Percentiles rank a stretch among this genome's conserved stretches.
phyloP scores from a whole-genome alignment of 1,140 invertebrate genomes.

The Apis dorsata region DNA sequence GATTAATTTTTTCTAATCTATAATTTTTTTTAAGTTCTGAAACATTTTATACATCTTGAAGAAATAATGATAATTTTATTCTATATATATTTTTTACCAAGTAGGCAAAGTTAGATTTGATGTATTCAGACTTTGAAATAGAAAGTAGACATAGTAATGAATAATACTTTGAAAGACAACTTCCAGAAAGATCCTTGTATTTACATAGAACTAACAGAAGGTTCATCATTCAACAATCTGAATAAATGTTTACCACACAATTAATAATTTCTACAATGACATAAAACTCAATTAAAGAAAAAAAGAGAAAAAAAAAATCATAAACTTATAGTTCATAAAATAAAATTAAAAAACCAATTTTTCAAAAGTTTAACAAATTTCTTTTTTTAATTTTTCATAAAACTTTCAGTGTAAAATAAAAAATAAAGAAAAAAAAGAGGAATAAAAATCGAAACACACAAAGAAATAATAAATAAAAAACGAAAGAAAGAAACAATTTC shows the following conservation, averaged over 20 bases:
- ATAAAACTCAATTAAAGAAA: background rate
- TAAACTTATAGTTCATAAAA: background rate
- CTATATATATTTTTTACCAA: background rate
- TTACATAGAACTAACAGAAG: constrained; percentile 27
- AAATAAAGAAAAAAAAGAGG: too few species aligned
- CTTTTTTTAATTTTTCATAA: too few species aligned
- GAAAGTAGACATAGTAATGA: constrained; percentile 23
- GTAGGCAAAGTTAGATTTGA: background rate
- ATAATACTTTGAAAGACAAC: constrained; percentile 5
- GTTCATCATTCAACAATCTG: background rate
- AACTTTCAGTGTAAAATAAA: too few species aligned
- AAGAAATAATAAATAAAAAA: background rate
- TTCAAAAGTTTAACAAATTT: background rate
- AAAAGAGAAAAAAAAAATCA: background rate
- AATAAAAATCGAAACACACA: background rate
- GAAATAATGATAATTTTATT: background rate
- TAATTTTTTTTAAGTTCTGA: background rate
- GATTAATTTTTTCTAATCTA: too few species aligned
- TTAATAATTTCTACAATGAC: background rate
- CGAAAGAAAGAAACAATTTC: background rate
- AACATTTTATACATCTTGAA: background rate
- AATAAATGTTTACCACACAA: constrained; percentile 5
- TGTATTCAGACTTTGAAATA: constrained; percentile 2
- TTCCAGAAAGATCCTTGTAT: constrained; percentile 5
- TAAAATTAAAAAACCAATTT: background rate